Evolutionary conservation across 1,140 invertebrate species (phyloP), one percentile per base, ranked within the genome.

Genomic region (Aporrectodea caliginosa): DNA sequence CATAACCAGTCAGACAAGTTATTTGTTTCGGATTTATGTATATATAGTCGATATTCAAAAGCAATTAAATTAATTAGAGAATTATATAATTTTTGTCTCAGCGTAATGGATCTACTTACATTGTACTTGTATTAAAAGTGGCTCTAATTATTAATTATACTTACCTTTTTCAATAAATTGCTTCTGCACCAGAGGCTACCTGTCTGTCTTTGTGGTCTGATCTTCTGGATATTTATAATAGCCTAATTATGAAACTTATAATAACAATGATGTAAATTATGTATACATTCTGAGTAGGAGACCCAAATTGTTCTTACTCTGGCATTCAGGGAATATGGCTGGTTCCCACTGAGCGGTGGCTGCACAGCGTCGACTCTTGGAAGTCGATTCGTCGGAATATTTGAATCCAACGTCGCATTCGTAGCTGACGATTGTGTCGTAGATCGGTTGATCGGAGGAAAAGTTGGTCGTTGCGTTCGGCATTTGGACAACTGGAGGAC

Each of bases 341-440:
- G n/a, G n/a, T n/a, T n/a, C n/a, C 80, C 80, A 81, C 2, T 2
- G 12, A n/a, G 70, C 70, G 16, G 35, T 35, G 27, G 71, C 80
- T 31, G 58, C 35, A 58, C 80, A 81, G 16, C 71, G 58, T 16
- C 31, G 33, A n/a, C 31, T 16, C 31, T 74, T 81, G n/a, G 32
- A 34, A 16, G 80, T 74, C 6, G 31, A 22, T 27, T 74, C 71
- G 33, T 74, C 76, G 16, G 29, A 29, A 78, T 73, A 81, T 33
- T 78, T 78, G 33, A 69, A 78, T 2, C 80, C 80, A 29, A 68
- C 73, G 71, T 78, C 29, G 43, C 80, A 81, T 69, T n/a, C n/a
- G 80, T 81, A 78, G 16, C 43, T 27, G n/a, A 81, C 33, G 35
- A 32, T 34, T 6, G 75, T 81, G 76, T 74, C 33, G 35, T 78